These are phyloP conservation scores for Apamea epomidion DNA, from an alignment of 2,888 invertebrate species.

Conservation along the genomic window DNA sequence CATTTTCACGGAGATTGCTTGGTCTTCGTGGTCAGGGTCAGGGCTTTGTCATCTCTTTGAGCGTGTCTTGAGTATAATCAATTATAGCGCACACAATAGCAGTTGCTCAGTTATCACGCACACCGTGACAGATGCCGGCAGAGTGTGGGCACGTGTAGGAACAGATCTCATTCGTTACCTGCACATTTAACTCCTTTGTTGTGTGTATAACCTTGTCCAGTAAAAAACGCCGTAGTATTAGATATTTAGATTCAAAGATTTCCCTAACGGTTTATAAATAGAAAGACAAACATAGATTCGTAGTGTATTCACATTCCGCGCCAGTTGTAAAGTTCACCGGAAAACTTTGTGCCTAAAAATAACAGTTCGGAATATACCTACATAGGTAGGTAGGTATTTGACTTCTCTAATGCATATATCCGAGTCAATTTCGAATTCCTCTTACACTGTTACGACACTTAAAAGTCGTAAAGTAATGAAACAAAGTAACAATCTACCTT, in stretches of 20 bases:
- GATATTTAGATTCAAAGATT: conserved; percentile 53
- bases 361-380: neutral
- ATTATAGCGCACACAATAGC: conserved; percentile 30
- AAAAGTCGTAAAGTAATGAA: conserved; percentile 21
- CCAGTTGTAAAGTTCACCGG: conserved; percentile 9
- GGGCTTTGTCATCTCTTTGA: conserved; percentile 24
- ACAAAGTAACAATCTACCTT: conserved; percentile 28
- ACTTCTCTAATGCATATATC: neutral
- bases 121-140: neutral
- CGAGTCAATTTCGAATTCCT: conserved; percentile 8
- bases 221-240: conserved; percentile 51
- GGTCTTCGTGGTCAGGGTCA: conserved; percentile 9
- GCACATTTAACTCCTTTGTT: conserved; percentile 24
- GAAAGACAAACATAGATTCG: conserved; percentile 43
- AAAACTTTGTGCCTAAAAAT: conserved; percentile 10
- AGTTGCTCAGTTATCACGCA: conserved; percentile 10
- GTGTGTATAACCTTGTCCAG: conserved; percentile 16
- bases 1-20: conserved; percentile 19
- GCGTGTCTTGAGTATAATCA: conserved; percentile 37
- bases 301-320: conserved; percentile 19
- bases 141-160: neutral
- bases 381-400: neutral
- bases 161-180: conserved; percentile 31
- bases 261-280: conserved; percentile 50
- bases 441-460: conserved; percentile 3